A percentile compares a stretch with the other conserved stretches of the same genome.
These are phyloP conservation scores for Globodera ellingtonae DNA, from an alignment of 1,140 invertebrate genomes.

Conservation along the genomic window DNA sequence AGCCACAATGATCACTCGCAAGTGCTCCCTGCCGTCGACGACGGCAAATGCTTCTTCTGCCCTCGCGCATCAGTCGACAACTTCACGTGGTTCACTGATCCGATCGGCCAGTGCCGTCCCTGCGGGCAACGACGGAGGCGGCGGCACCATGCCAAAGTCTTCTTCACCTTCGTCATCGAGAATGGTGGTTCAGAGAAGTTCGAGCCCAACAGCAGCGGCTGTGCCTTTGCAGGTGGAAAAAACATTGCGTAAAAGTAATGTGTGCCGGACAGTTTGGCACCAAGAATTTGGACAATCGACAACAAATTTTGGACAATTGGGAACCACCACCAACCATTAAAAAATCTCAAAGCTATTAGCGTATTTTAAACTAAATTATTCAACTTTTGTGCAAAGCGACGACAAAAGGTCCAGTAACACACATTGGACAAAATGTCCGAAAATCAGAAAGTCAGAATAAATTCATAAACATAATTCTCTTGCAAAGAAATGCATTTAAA, in stretches of 20 bases:
- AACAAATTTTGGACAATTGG: background rate
- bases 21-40: background rate
- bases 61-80: background rate
- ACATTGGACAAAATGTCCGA: too few relatives aligned
- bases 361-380: too few relatives aligned
- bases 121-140: background rate
- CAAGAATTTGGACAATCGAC: too few relatives aligned
- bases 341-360: too few relatives aligned
- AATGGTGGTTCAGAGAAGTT: background rate
- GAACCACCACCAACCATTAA: too few relatives aligned
- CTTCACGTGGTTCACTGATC: background rate
- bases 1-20: background rate
- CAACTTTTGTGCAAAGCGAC: too few relatives aligned
- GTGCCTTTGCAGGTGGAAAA: background rate
- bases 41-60: background rate
- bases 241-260: background rate
- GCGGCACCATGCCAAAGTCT: background rate
- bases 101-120: background rate
- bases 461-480: too few relatives aligned
- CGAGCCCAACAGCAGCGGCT: background rate
- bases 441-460: too few relatives aligned
- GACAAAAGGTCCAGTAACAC: too few relatives aligned
- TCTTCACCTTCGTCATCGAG: background rate
- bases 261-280: too few relatives aligned
- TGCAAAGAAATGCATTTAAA: too few relatives aligned